Evolutionary conservation across 2,888 invertebrate genomes (phyloP), one percentile per base, ranked within the genome.

Genomic region (Sesia bembeciformis): DNA sequence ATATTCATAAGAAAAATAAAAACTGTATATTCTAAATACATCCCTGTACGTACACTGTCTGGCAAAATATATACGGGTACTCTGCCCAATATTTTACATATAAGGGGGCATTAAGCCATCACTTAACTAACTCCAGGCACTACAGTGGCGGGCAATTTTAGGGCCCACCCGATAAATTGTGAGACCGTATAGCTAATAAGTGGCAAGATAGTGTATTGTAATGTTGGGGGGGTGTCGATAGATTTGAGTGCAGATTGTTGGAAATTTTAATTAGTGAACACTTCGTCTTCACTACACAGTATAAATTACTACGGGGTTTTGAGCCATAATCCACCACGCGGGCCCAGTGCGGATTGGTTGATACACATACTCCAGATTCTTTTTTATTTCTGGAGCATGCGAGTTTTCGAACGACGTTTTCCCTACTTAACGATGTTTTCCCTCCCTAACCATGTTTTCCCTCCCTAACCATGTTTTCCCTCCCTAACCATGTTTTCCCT

Each of bases 121-220:
- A 72, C 74, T 76, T 78, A 77, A 77, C 74, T 68, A 73, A 75
- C 66, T 76, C 66, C 61, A 64, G 64, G 66, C 62, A 63, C 58
- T 70, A 75, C 70, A 74, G 66, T 68, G 67, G 58, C 66, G 68
- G 67, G 74, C 76, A 83, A 84, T 84, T 83, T 76, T 76, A 74
- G 74, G 66, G 74, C 72, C 72, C 72, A 69, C 68, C 72, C 81
- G 76, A 83, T 84, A 85, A 84, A 84, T 84, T 84, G 81, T 72
- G 64, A 73, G 72, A 67, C 71, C 72, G 72, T 76, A 77, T 72
- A 76, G 78, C 83, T 84, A 84, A 84, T 85, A 84, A 84, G 81
- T 78, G 79, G 77, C 70, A 68, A 78, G 81, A 83, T 78, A 79
- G 78, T 75, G 70, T 66, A 60, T 52, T 54, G 52, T 69, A 72